Percentiles rank a stretch among this genome's conserved stretches.
These are phyloP conservation scores for Leucosticte australis DNA, from an alignment of 2,113 vertebrate genomes.

Conservation along the genomic window DNA sequence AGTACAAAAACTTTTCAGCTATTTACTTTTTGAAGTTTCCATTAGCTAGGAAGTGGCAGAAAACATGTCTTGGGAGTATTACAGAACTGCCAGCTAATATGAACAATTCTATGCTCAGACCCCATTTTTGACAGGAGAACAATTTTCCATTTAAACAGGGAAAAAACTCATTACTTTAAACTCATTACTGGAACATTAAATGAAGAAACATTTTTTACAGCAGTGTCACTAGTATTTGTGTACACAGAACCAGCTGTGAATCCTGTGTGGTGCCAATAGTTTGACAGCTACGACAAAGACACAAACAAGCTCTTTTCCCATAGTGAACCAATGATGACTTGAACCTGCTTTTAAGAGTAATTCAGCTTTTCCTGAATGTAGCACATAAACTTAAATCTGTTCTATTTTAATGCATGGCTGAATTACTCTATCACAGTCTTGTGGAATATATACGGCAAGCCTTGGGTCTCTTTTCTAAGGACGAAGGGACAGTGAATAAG, in stretches of 20 bases:
- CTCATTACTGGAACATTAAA: neutral
- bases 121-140: neutral
- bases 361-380: neutral
- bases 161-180: neutral
- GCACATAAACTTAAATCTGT: neutral
- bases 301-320: neutral
- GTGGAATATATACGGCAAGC: accelerated
- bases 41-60: neutral
- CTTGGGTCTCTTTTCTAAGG: neutral
- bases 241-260: neutral
- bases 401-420: neutral
- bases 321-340: neutral
- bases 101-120: neutral
- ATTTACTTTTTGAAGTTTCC: neutral
- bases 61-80: neutral
- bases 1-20: neutral
- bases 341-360: neutral
- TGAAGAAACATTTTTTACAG: neutral
- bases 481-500: neutral
- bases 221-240: neutral
- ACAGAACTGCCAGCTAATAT: neutral
- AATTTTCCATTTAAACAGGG: neutral
- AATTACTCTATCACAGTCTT: neutral
- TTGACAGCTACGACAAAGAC: neutral
- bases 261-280: too few relatives aligned